Percentiles rank a stretch among this genome's conserved stretches.
These are phyloP conservation scores for Acanthosoma haemorrhoidale DNA, from an alignment of 2,888 invertebrate species.

Conservation along the genomic window DNA sequence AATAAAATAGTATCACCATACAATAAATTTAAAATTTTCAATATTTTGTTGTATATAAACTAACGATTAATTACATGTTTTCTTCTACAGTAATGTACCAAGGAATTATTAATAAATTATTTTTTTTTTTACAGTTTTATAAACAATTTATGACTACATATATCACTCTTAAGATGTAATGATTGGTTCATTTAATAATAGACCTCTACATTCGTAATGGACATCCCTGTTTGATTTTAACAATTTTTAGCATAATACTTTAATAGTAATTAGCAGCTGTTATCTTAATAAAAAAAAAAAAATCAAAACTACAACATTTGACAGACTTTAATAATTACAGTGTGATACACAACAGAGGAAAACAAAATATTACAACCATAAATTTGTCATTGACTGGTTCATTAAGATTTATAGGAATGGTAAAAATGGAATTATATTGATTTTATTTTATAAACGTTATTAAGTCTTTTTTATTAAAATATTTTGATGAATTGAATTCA, in stretches of 20 bases:
- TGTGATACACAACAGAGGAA: too few species aligned
- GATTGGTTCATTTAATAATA: neutral
- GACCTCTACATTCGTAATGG: neutral
- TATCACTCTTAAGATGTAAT: neutral
- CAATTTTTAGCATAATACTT: too few species aligned
- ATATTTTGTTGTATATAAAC: neutral
- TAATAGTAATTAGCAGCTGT: neutral
- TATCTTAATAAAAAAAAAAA: too few species aligned
- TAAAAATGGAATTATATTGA: too few species aligned
- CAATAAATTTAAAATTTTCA: slow-evolving; percentile 1
- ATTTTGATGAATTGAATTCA: too few species aligned
- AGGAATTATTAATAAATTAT: neutral
- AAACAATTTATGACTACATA: neutral
- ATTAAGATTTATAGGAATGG: too few species aligned
- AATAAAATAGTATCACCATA: slow-evolving; percentile 19
- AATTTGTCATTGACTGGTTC: too few species aligned
- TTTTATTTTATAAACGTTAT: too few species aligned
- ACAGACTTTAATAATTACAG: too few species aligned
- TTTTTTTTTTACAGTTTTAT: neutral
- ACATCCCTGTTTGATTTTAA: neutral
- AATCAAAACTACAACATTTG: neutral
- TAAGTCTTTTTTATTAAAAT: too few species aligned
- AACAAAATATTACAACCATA: too few species aligned
- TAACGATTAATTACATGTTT: neutral
- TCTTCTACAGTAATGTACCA: neutral